phyloP scores from a whole-genome alignment of 2,888 invertebrate genomes.

The Sinhomidia bicolor region DNA sequence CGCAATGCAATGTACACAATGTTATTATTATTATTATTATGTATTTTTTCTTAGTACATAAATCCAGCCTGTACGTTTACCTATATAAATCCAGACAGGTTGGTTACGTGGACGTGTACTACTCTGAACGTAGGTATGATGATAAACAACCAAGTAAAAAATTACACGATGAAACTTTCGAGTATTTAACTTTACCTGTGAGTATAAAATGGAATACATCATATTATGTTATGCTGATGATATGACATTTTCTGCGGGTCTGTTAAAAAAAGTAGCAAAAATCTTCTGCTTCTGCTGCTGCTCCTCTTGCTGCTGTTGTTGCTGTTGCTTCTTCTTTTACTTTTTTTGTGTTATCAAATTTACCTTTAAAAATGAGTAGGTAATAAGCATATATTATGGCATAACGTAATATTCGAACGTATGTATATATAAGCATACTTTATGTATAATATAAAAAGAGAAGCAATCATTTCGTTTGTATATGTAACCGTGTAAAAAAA shows the following conservation, averaged over 20 bases:
- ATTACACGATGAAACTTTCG: slow-evolving; percentile 14
- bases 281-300: neutral
- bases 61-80: too few species aligned
- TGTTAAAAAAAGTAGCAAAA: neutral
- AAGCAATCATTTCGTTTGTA: neutral
- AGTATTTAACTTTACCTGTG: neutral
- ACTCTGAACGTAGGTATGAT: neutral
- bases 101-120: neutral
- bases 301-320: too few species aligned
- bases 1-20: too few species aligned
- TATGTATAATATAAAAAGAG: neutral
- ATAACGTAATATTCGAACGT: slow-evolving; percentile 21
- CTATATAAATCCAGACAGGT: neutral
- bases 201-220: neutral
- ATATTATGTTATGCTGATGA: neutral
- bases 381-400: neutral
- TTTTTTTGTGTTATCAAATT: neutral
- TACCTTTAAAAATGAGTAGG: slow-evolving; percentile 3
- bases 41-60: too few species aligned
- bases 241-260: slow-evolving; percentile 12
- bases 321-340: neutral
- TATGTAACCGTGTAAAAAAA: slow-evolving; percentile 56
- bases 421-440: neutral
- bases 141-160: too few species aligned
- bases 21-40: too few species aligned